A percentile compares a stretch with the other conserved stretches of the same genome.
phyloP scores from a whole-genome alignment of 2,888 invertebrate genomes.

The Cerastoderma edule region DNA sequence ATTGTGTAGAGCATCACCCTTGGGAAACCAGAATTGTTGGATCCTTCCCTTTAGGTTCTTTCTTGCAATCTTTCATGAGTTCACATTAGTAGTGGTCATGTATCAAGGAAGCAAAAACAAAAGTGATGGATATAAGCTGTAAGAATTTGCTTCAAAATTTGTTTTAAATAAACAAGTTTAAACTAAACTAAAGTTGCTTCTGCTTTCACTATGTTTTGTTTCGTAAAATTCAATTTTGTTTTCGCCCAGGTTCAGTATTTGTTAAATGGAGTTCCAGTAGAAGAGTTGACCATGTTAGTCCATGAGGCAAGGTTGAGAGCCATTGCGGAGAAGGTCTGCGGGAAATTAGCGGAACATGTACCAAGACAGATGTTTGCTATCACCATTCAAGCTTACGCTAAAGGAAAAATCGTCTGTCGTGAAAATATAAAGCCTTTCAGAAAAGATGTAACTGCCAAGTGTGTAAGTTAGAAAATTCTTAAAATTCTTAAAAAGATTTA shows the following conservation, averaged over 20 bases:
- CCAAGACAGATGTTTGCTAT: slow-evolving; percentile 94
- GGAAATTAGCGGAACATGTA: slow-evolving; percentile 92
- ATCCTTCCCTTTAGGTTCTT: too few species aligned
- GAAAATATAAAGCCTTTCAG: slow-evolving; percentile 93
- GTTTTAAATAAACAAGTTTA: too few species aligned
- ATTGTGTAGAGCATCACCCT: too few species aligned
- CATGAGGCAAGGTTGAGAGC: slow-evolving; percentile 87
- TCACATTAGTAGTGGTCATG: too few species aligned
- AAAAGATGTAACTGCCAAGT: slow-evolving; percentile 97
- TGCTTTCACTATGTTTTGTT: too few species aligned
- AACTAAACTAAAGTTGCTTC: too few species aligned
- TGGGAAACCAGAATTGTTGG: too few species aligned
- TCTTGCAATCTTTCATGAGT: too few species aligned
- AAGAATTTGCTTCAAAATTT: too few species aligned
- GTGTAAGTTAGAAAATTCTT: slow-evolving; percentile 87
- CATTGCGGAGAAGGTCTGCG: slow-evolving; percentile 86
- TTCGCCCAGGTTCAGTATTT: slow-evolving; percentile 91
- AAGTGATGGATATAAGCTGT: too few species aligned
- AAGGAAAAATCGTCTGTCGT: slow-evolving; percentile 91
- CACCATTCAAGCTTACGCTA: slow-evolving; percentile 93
- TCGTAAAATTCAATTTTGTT: too few species aligned
- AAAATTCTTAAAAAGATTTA: background rate
- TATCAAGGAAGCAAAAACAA: too few species aligned
- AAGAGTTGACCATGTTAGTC: slow-evolving; percentile 93
- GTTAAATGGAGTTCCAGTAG: slow-evolving; percentile 91